Evolutionary conservation across 2,797 vertebrate species (phyloP).

Genomic region (Hafferia zeledoni): DNA sequence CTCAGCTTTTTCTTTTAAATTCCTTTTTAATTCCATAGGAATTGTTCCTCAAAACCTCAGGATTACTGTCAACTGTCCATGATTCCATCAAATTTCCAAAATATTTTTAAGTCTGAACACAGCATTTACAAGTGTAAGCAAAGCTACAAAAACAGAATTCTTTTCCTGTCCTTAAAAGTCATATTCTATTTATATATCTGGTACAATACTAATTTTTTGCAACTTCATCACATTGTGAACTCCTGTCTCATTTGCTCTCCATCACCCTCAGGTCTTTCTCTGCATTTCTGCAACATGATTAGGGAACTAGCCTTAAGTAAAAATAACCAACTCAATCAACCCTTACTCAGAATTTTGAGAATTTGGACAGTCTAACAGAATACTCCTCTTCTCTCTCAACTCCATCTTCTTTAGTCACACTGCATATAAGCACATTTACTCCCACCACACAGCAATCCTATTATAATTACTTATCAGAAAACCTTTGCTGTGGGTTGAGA

Average conservation of each 20-base stretch:
- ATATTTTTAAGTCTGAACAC: neutral
- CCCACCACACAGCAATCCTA: slow-evolving; percentile 4
- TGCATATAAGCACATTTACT: slow-evolving; percentile 36
- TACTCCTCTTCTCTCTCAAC: neutral
- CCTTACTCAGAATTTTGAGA: neutral
- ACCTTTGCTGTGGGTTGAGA: neutral
- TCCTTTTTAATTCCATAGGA: neutral
- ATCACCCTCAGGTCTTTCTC: slow-evolving; percentile 33
- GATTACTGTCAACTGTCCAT: neutral
- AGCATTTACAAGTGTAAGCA: neutral
- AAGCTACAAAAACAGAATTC: slow-evolving; percentile 13
- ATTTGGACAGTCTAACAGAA: neutral
- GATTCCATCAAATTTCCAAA: neutral
- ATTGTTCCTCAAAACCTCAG: neutral
- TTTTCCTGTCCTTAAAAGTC: slow-evolving; percentile 23
- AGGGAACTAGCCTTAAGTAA: slow-evolving; percentile 17
- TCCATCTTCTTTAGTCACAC: neutral
- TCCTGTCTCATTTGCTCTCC: slow-evolving; percentile 32
- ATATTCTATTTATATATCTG: slow-evolving; percentile 10
- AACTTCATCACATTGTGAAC: slow-evolving; percentile 31
- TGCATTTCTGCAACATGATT: neutral
- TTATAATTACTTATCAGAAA: slow-evolving; percentile 38
- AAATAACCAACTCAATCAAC: slow-evolving; percentile 20
- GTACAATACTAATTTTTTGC: slow-evolving; percentile 8
- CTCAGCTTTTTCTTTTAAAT: neutral